Percentiles rank a stretch among this genome's conserved stretches.
phyloP scores from a whole-genome alignment of 2,888 invertebrate genomes.

The Adela reaumurella region DNA sequence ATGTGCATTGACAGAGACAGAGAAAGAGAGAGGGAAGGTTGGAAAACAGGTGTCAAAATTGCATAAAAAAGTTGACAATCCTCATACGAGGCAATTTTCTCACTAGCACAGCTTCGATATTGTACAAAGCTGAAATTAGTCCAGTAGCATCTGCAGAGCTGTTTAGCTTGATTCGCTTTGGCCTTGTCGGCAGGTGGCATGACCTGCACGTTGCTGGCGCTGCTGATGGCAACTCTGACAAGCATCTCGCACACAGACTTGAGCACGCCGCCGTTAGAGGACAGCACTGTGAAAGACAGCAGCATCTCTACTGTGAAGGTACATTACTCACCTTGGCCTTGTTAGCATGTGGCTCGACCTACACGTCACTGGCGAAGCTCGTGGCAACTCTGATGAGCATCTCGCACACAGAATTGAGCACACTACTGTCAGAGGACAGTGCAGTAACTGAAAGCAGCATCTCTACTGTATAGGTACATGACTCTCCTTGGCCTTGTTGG shows the following conservation, averaged over 20 bases:
- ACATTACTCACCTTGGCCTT: slow-evolving; percentile 57
- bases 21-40: no score
- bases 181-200: slow-evolving; percentile 45
- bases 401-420: slow-evolving; percentile 48
- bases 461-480: no score
- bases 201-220: slow-evolving; percentile 44
- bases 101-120: no score
- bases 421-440: slow-evolving; percentile 16
- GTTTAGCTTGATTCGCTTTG: no score
- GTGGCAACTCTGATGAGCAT: slow-evolving; percentile 53
- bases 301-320: no score
- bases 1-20: no score
- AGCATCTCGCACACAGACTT: slow-evolving; percentile 55
- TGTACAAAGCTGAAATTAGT: no score
- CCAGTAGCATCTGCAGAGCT: no score
- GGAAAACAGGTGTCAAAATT: no score
- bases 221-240: slow-evolving; percentile 50
- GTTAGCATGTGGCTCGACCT: slow-evolving; percentile 47
- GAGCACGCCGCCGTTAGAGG: slow-evolving; percentile 21
- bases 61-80: no score
- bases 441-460: slow-evolving; percentile 7
- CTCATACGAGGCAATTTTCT: no score
- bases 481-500: slow-evolving; percentile 51
- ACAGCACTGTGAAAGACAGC: slow-evolving; percentile 6
- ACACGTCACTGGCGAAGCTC: slow-evolving; percentile 43